Base-by-base conservation (phyloP, 2,888 invertebrate genomes). In the Trachelus troglodyta region DNA sequence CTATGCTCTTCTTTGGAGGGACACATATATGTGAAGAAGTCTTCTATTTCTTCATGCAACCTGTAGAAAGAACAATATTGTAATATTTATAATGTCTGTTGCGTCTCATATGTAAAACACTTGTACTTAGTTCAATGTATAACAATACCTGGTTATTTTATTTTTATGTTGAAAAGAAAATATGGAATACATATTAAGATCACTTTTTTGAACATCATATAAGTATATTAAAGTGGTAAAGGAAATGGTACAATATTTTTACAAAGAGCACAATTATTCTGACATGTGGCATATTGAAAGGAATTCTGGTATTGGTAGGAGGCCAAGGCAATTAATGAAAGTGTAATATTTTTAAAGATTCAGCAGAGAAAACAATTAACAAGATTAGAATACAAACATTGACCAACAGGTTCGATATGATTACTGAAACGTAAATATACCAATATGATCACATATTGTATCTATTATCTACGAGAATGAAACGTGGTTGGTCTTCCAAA, bases 1-100 rank as follows among this genome's bases (percentile, higher is more conserved):
- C 94, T 93, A 92, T 98, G 97, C 92, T 99, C 99, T 87, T 97
- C 97, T 88, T 95, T 94, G 80, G 97, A 97, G 40, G 99, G 99
- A 83, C 96, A 95, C 96, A 99, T 98, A 93, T 98, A 98, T 88
- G 95, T 93, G 93, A 95, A 98, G 93, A 99, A 98, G 93, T 99
- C 98, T 92, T 97, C 96, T 85, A 99, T 98, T 94, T 99, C 99
- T 92, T 99, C 96, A 92, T 99, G 98, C 81, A 99, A 94, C 85
- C 98, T 98, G 93, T 30, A 86, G 84, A 81, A 75, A 90, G 87
- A 69, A 75, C 77, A 81, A 68, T 23, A 23, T 75, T 56, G 56
- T 23, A 56, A 23, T 23, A 56, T 56, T 56, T 56, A 56, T 56
- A 56, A 56, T 23, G 23, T 56, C 56, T 56, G 9, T 23, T 56